These are phyloP conservation scores for Dasysyrphus albostriatus DNA, from an alignment of 2,888 invertebrate species.

Conservation along the genomic window DNA sequence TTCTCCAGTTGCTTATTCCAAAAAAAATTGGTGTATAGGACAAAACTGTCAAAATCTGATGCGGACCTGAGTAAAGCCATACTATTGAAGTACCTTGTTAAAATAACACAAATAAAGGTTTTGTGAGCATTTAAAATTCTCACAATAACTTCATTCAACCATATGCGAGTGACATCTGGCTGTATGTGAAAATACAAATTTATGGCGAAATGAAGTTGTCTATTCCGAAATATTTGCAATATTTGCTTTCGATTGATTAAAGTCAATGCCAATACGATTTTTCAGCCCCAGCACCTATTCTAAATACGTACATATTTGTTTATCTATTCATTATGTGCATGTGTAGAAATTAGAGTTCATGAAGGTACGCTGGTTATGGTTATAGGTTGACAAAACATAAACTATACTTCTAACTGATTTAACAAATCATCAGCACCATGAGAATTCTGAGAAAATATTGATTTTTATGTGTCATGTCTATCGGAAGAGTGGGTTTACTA, in stretches of 20 bases:
- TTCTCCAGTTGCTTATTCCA: too few relatives aligned
- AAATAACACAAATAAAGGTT: slow-evolving; percentile 22
- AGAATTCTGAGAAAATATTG: background rate
- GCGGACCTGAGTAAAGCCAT: background rate
- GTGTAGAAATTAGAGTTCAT: background rate
- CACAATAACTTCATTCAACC: slow-evolving; percentile 55
- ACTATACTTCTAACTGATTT: too few relatives aligned
- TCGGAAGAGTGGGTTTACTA: background rate
- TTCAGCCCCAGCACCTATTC: background rate
- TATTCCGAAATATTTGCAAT: slow-evolving; percentile 48
- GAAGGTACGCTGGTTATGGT: background rate
- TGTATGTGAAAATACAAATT: slow-evolving; percentile 66
- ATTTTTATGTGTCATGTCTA: background rate
- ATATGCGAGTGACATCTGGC: slow-evolving; percentile 64
- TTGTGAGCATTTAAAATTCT: slow-evolving; percentile 57
- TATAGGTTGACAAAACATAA: too few relatives aligned
- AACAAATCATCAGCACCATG: background rate
- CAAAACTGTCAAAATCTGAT: background rate
- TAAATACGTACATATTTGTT: background rate
- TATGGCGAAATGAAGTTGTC: slow-evolving; percentile 64
- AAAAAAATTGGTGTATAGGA: too few relatives aligned
- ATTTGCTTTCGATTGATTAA: slow-evolving; percentile 65
- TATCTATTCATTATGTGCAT: too few relatives aligned
- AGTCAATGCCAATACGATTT: slow-evolving; percentile 5
- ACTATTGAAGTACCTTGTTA: too few relatives aligned